These are phyloP conservation scores for Parazoanthus darwini DNA, from an alignment of 92 coral and sea anemone genomes.

Conservation along the genomic window DNA sequence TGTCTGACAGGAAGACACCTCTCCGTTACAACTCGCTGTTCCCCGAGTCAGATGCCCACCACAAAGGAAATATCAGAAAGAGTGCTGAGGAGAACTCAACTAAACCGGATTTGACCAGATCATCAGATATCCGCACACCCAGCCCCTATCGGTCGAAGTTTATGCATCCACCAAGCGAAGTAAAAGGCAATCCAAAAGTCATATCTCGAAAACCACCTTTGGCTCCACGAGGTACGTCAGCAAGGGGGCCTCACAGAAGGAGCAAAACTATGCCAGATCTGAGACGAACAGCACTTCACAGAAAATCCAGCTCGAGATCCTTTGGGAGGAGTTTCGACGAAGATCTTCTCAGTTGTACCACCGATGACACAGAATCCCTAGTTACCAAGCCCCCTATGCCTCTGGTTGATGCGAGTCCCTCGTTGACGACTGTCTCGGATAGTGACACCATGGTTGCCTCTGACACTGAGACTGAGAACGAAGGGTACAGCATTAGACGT, in stretches of 20 bases:
- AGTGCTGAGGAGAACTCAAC: background rate
- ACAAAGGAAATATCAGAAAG: background rate
- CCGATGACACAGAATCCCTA: slow-evolving; percentile 85
- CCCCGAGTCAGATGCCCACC: slow-evolving; percentile 6
- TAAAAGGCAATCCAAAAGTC: slow-evolving; percentile 14
- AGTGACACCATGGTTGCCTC: slow-evolving; percentile 82
- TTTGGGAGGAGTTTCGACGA: slow-evolving; percentile 73
- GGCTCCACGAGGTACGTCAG: slow-evolving; percentile 1
- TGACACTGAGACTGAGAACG: slow-evolving; percentile 71
- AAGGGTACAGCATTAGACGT: slow-evolving; percentile 8
- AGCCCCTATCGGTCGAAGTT: slow-evolving; percentile 46
- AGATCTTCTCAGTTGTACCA: slow-evolving; percentile 68
- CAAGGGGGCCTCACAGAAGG: slow-evolving; percentile 54
- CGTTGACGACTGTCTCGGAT: slow-evolving; percentile 88
- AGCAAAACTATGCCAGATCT: slow-evolving; percentile 86
- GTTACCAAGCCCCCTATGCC: slow-evolving; percentile 96
- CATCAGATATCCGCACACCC: background rate
- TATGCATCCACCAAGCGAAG: slow-evolving; percentile 33
- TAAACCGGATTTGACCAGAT: background rate
- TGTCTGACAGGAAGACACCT: background rate
- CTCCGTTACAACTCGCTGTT: slow-evolving; percentile 29
- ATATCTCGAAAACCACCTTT: slow-evolving; percentile 21
- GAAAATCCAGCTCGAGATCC: slow-evolving; percentile 43
- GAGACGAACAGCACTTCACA: slow-evolving; percentile 57
- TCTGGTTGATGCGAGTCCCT: slow-evolving; percentile 89